A percentile compares a stretch with the other conserved stretches of the same genome.
These are phyloP conservation scores for Myopa testacea DNA, from an alignment of 2,888 invertebrate genomes.

Conservation along the genomic window DNA sequence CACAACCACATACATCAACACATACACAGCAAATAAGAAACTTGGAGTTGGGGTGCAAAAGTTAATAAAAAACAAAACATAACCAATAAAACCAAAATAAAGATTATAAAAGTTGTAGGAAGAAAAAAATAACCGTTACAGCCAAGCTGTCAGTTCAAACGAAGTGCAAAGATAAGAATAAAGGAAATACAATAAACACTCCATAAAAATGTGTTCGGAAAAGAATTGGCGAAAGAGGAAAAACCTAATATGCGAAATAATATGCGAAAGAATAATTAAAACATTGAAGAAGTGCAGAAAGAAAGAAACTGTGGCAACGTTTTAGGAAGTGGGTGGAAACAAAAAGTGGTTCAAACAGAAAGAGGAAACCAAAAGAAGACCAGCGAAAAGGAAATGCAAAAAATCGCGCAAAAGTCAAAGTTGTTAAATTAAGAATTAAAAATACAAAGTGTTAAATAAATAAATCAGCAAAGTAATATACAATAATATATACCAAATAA, in stretches of 20 bases:
- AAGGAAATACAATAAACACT: constrained; percentile 50
- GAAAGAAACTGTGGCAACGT: constrained; percentile 47
- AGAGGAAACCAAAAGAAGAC: neutral
- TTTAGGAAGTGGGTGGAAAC: constrained; percentile 42
- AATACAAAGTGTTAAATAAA: too few species aligned
- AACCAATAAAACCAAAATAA: constrained; percentile 40
- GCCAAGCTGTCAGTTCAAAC: constrained; percentile 38
- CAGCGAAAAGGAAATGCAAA: too few species aligned
- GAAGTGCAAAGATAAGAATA: constrained; percentile 45
- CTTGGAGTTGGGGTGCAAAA: constrained; percentile 67
- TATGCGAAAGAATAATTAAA: constrained; percentile 46
- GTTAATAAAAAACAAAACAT: constrained; percentile 45
- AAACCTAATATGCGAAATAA: constrained; percentile 45
- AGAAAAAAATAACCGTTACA: constrained; percentile 34
- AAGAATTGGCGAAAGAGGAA: constrained; percentile 45
- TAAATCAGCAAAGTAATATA: too few species aligned
- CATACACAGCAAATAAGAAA: constrained; percentile 45
- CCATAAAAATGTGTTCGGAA: constrained; percentile 45
- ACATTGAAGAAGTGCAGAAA: constrained; percentile 46
- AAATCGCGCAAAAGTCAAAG: too few species aligned
- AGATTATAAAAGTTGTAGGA: constrained; percentile 42
- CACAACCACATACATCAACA: constrained; percentile 43
- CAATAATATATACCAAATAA: too few species aligned
- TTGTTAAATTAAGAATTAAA: too few species aligned
- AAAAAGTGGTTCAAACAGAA: constrained; percentile 38